Percentiles rank a stretch among this genome's conserved stretches.
phyloP scores from a whole-genome alignment of 2,888 invertebrate species.

The Anarsia innoxiella region DNA sequence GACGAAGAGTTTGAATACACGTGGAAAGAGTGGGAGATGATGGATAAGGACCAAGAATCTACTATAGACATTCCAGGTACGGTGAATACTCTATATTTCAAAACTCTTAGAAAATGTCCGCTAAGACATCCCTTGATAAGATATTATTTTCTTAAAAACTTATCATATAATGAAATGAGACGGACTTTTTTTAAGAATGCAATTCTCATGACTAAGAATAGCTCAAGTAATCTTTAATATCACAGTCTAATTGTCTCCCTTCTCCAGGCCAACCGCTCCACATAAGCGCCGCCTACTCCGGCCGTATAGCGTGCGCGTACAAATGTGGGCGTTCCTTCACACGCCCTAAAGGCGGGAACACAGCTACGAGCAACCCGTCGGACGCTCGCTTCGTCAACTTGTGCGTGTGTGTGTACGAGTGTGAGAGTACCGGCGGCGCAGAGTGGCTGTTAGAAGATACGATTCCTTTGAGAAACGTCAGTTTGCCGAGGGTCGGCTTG shows the following conservation, averaged over 20 bases:
- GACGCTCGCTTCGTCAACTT: slow-evolving; percentile 89
- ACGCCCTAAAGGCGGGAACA: slow-evolving; percentile 86
- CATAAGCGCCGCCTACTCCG: slow-evolving; percentile 98
- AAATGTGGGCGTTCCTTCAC: slow-evolving; percentile 94
- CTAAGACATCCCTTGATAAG: no score
- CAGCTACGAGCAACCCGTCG: slow-evolving; percentile 68
- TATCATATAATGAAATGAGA: no score
- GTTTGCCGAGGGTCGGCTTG: slow-evolving; percentile 86
- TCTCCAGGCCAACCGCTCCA: slow-evolving; percentile 90
- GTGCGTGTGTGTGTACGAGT: slow-evolving; percentile 98
- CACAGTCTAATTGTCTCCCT: no score
- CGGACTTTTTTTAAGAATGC: no score
- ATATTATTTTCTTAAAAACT: no score
- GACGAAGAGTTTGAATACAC: slow-evolving; percentile 75
- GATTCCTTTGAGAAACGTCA: slow-evolving; percentile 94
- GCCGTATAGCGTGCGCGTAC: slow-evolving; percentile 97
- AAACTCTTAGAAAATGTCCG: no score
- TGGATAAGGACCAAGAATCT: slow-evolving; percentile 80
- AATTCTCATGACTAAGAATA: no score
- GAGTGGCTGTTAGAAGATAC: slow-evolving; percentile 97
- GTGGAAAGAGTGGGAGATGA: slow-evolving; percentile 95
- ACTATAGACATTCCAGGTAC: slow-evolving; percentile 83
- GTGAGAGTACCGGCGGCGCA: slow-evolving; percentile 96
- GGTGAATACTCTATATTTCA: no score
- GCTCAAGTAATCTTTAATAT: no score